Conservation (phyloP, 2,888 invertebrate species). For the Biston betularia region DNA sequence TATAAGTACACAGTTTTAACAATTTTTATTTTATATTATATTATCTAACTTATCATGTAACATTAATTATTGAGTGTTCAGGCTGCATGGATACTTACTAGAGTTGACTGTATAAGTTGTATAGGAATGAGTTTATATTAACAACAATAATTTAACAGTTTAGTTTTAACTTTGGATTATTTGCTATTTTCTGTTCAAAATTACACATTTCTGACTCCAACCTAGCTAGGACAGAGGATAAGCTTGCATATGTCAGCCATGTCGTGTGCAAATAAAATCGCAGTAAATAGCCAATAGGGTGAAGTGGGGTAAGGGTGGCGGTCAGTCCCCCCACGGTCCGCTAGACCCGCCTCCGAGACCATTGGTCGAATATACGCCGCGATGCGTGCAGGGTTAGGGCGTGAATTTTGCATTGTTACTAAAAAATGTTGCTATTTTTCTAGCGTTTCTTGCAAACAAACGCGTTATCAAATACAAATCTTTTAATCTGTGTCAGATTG, state of each 20-base stretch:
- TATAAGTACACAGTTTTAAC: too few relatives aligned
- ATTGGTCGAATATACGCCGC: conserved; percentile 52
- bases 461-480: neutral
- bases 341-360: conserved; percentile 61
- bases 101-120: too few relatives aligned
- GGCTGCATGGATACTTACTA: too few relatives aligned
- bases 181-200: too few relatives aligned
- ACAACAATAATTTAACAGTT: too few relatives aligned
- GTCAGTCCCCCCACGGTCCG: conserved; percentile 68
- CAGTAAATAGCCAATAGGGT: conserved; percentile 69
- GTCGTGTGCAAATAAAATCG: conserved; percentile 74
- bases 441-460: neutral
- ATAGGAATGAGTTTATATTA: too few relatives aligned
- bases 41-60: too few relatives aligned
- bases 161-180: too few relatives aligned
- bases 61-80: too few relatives aligned
- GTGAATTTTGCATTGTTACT: conserved; percentile 22
- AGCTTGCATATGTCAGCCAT: conserved; percentile 57
- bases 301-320: conserved; percentile 78
- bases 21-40: too few relatives aligned
- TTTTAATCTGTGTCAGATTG: too few relatives aligned
- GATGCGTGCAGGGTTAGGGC: conserved; percentile 42
- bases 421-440: conserved; percentile 14
- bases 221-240: neutral
- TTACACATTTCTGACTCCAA: too few relatives aligned